Evolutionary conservation across 2,797 vertebrate species (phyloP).

Genomic region (Notamacropus eugenii): DNA sequence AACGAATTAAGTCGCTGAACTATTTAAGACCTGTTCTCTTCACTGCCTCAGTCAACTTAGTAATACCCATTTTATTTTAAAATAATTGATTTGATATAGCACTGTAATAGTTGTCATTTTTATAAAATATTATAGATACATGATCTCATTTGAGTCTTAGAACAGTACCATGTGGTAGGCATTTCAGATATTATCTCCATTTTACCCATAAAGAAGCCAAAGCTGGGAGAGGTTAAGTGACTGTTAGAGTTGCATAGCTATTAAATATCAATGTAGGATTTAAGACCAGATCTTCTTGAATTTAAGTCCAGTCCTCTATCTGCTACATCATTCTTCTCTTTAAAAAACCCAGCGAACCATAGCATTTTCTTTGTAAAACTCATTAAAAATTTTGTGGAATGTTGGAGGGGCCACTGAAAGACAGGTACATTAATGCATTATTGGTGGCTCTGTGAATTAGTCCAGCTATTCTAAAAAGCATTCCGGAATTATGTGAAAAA

Average conservation of each 20-base stretch:
- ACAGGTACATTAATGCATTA: not conserved
- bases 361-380: not conserved
- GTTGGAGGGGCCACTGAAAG: not conserved
- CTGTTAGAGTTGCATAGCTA: not conserved
- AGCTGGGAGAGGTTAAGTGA: not conserved
- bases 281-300: not conserved
- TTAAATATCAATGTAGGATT: not conserved
- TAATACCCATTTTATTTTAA: constrained; percentile 35
- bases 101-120: not conserved
- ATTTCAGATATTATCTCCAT: not conserved
- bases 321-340: not conserved
- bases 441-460: not conserved
- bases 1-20: constrained; percentile 9
- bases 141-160: not conserved
- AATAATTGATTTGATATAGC: not conserved
- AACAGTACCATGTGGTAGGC: not conserved
- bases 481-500: not conserved
- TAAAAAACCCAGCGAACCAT: not conserved
- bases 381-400: constrained; percentile 6
- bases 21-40: constrained; percentile 18
- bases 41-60: constrained; percentile 34
- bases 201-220: not conserved
- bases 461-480: not conserved
- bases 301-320: not conserved
- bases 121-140: not conserved